Base-by-base conservation (phyloP, 2,888 invertebrate genomes). In the Laspeyria flexula region DNA sequence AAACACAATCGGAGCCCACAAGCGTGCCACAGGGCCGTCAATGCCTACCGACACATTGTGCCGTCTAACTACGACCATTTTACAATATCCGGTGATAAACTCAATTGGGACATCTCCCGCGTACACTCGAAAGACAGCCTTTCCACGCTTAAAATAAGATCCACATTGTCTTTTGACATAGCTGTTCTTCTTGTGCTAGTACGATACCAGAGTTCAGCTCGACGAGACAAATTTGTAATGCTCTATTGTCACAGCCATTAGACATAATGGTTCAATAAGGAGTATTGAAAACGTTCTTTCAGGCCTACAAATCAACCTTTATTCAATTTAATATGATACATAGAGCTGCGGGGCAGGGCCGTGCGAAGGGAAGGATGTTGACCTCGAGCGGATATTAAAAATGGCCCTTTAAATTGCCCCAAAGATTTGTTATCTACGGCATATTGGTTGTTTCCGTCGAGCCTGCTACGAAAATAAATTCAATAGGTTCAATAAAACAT, bases 21-120 rank as follows among this genome's bases (percentile, higher is more conserved):
- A 71, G 62, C 65, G 62, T 67, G 66, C 71, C 73, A 63, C 74
- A 72, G 72, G 61, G 71, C 53, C 81, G 79, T 85, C 85, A 78
- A 86, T 86, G 85, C 77, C 78, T 77, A 77, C 83, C 77, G 76
- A 81, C 84, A 83, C 80, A 84, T 81, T 80, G 82, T 81, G 55
- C 72, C 71, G 60, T 72, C 76, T 79, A 86, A 85, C 85, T 78
- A 79, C 82, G 75, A 86, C 87, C 86, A 89, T 89, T 89, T 89
- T 85, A 89, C 88, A 86, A 90, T 91, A 90, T 91, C 90, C 90
- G 88, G 85, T 77, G 80, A 85, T 88, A 87, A 88, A 88, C 86
- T 86, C 90, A 88, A 90, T 89, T 88, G 86, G 80, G 69, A 76
- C 77, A 75, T 71, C 69, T 70, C 65, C 67, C 48, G 52, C 49